These are phyloP conservation scores for Dasypus novemcinctus DNA, from an alignment of 2,113 vertebrate genomes.

Conservation along the genomic window DNA sequence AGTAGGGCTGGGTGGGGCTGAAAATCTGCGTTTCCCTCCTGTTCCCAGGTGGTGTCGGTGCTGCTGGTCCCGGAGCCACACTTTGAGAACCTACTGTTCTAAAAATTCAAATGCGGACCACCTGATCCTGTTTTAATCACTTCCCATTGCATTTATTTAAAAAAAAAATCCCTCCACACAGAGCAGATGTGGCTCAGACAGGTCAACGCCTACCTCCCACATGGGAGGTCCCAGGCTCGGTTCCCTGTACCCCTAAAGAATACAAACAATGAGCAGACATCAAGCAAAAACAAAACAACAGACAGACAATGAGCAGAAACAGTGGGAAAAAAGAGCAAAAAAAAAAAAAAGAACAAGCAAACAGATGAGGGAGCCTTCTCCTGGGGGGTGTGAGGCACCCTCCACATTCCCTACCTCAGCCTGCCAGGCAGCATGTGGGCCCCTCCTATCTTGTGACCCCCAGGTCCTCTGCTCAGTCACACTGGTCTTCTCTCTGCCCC, in stretches of 20 bases:
- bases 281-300: no score
- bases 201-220: no score
- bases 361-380: no score
- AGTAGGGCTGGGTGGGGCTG: background rate
- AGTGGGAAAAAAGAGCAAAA: no score
- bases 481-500: background rate
- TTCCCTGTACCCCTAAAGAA: no score
- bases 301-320: no score
- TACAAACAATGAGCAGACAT: no score
- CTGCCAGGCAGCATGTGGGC: background rate
- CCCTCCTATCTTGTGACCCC: background rate
- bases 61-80: no score
- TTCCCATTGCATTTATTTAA: background rate
- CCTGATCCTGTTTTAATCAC: background rate
- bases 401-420: background rate
- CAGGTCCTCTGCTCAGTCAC: background rate
- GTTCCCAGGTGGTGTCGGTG: background rate
- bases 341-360: no score
- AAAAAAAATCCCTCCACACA: background rate
- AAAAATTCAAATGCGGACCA: background rate
- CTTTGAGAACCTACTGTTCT: background rate
- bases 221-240: no score
- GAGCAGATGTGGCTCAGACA: no score
- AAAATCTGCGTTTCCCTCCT: background rate
- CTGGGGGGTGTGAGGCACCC: background rate